Base-by-base conservation (phyloP, 2,888 invertebrate genomes). In the Andrena hattorfiana region DNA sequence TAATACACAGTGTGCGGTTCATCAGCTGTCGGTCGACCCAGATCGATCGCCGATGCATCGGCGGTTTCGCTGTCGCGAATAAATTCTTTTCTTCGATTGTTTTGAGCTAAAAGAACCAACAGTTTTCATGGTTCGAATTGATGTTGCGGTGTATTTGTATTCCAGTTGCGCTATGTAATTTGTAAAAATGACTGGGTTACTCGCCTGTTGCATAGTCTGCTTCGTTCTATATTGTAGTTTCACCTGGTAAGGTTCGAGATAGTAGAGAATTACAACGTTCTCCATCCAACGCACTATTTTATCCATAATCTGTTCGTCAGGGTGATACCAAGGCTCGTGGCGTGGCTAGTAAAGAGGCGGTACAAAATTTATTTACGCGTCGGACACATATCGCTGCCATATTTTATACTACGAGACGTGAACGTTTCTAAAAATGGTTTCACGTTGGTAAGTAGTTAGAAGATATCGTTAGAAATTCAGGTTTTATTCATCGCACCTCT, bases 311-410 rank as follows among this genome's bases (percentile, higher is more conserved):
- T 71, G 2, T 64, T 13, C 93, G 93, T 60, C 92, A 98, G 98
- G 97, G 94, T 98, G 82, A 93, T 98, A 84, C 98, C 98, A 84
- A 96, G 96, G 90, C 93, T 97, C 67, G 94, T 98, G 87, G 96
- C 97, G 91, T 98, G 97, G 97, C 94, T 97, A 86, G 96, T 98
- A 87, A 96, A 97, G 93, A 96, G 96, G 89, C 97, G 97, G 93
- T 98, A 96, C 93, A 96, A 96, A 94, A 96, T 98, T 86, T 96
- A 97, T 92, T 95, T 98, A 62, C 96, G 96, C 87, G 97, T 98
- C 83, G 97, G 98, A 16, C 95, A 97, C 86, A 97, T 98, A 87
- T 96, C 96, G n/a, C 95, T 98, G 73, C 97, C 97, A 0, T 97
- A 97, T 91, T 95, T 97, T 71, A 96, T 96, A 89, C 94, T 98